Evolutionary conservation across 2,888 invertebrate genomes (phyloP).

Genomic region (Hypomecis atomaria): DNA sequence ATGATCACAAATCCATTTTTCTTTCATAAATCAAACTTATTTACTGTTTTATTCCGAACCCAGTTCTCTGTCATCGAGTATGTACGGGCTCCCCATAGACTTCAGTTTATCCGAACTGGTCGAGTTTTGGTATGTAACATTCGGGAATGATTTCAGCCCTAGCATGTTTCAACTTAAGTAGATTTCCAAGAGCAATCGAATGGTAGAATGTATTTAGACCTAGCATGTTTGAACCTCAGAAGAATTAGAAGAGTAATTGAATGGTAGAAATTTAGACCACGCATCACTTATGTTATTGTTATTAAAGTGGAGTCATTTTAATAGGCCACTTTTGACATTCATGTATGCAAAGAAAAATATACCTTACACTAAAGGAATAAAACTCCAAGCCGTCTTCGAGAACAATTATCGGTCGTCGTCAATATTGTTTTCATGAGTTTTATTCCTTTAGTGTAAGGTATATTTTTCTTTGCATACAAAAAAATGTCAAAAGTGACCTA

Average conservation of each 20-base stretch:
- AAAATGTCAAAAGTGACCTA: too few species aligned
- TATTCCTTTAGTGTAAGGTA: too few species aligned
- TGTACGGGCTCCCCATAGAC: slow-evolving; percentile 75
- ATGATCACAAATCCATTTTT: background rate
- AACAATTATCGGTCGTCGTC: too few species aligned
- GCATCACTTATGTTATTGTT: too few species aligned
- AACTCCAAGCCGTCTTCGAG: too few species aligned
- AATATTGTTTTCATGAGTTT: too few species aligned
- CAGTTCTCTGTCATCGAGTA: slow-evolving; percentile 72
- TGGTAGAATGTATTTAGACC: slow-evolving; percentile 6
- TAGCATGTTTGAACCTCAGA: slow-evolving; percentile 29
- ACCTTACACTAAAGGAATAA: too few species aligned
- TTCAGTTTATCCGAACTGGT: slow-evolving; percentile 72
- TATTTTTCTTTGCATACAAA: too few species aligned
- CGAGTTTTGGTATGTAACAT: slow-evolving; percentile 73
- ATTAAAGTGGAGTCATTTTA: too few species aligned
- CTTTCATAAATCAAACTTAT: slow-evolving; percentile 15
- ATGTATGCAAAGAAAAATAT: too few species aligned
- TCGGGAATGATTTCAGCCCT: slow-evolving; percentile 16
- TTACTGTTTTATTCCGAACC: slow-evolving; percentile 18
- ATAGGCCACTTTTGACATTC: too few species aligned
- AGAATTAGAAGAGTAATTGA: background rate
- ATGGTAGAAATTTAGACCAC: background rate
- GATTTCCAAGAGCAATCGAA: background rate
- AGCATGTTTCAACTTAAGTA: slow-evolving; percentile 29